A percentile compares a stretch with the other conserved stretches of the same genome.
phyloP scores from a whole-genome alignment of 2,888 invertebrate genomes.

The Gari tellinella region DNA sequence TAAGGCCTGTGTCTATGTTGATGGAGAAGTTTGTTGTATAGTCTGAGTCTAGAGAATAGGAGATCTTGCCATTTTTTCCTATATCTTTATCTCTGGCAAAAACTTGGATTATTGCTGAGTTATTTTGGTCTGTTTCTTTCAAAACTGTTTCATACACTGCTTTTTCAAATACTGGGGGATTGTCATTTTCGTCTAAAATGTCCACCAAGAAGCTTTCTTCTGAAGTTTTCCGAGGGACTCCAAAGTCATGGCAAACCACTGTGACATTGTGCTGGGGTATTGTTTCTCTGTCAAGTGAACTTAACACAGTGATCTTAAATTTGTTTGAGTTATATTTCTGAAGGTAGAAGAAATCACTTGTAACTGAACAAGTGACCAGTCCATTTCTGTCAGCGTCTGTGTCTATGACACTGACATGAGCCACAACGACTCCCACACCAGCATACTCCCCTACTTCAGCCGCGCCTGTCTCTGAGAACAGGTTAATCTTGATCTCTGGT shows the following conservation, averaged over 20 bases:
- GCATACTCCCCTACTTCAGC: slow-evolving; percentile 72
- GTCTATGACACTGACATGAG: slow-evolving; percentile 72
- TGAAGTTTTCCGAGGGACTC: slow-evolving; percentile 57
- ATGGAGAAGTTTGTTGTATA: slow-evolving; percentile 61
- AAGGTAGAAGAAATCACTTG: slow-evolving; percentile 62
- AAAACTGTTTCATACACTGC: slow-evolving; percentile 61
- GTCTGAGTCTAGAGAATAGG: slow-evolving; percentile 58
- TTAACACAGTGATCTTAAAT: slow-evolving; percentile 67
- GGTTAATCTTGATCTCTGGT: slow-evolving; percentile 87
- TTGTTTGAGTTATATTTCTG: slow-evolving; percentile 68
- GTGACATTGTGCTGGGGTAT: slow-evolving; percentile 58
- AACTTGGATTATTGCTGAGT: slow-evolving; percentile 66
- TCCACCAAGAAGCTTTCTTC: slow-evolving; percentile 60
- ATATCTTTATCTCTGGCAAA: slow-evolving; percentile 68
- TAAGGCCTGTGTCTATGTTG: slow-evolving; percentile 70
- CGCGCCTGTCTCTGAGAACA: slow-evolving; percentile 60
- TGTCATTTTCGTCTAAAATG: slow-evolving; percentile 95
- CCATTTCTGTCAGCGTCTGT: slow-evolving; percentile 77
- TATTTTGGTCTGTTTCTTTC: slow-evolving; percentile 67
- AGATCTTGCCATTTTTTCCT: slow-evolving; percentile 67
- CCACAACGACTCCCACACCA: slow-evolving; percentile 68
- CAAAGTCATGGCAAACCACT: slow-evolving; percentile 66
- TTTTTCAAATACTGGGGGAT: slow-evolving; percentile 91
- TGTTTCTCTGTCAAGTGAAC: slow-evolving; percentile 60
- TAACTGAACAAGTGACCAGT: slow-evolving; percentile 65